Base-by-base conservation (phyloP, 2,113 vertebrate genomes). In the Nannobrachium achirus region DNA sequence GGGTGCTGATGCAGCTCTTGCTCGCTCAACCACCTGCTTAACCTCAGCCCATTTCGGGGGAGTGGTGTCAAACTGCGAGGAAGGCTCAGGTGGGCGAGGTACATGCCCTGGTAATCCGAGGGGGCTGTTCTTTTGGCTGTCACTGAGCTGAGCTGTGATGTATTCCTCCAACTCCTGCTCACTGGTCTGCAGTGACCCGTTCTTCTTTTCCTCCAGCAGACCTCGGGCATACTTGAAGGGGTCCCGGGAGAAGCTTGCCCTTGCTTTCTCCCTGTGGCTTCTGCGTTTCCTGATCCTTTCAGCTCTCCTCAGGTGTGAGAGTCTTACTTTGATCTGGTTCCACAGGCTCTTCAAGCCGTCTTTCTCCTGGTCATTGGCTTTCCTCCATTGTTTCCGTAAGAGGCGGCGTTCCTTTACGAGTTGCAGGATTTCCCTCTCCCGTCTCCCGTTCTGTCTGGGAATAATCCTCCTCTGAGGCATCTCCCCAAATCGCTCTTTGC, bases 271-370 rank as follows among this genome's bases (percentile, higher is more conserved):
- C 48, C 33, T 50, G 18, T 14, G 2, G 11, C 46, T 58, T 41
- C 62, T 65, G 7, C 61, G 42, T n/a, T 57, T 71, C 8, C 69
- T n/a, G 51, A 63, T 72, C 10, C 33, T 19, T 49, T 72, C 52
- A 1, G 44, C 69, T 33, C 61, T 15, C 52, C 44, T 56, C 15
- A 49, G 42, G 13, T 15, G 6, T 38, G 38, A 1, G 2, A 72
- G 45, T 10, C 62, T 58, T 3, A 0, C 4, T 51, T 25, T 60
- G 8, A 69, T 19, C 38, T 69, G 45, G 11, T 55, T 45, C 68
- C 68, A 55, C 8, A 71, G 58, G 14, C 6, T 16, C 19, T 71
- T 70, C 41, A 70, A 40, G 13, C 40, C 68, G 14, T 70, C 68
- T n/a, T 62, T 61, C 16, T 70, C 49, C 15, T 55, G 50, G 13